Evolutionary conservation across 2,113 vertebrate species (phyloP), one percentile per base, ranked within the genome.

Genomic region (Callocephalon fimbriatum): DNA sequence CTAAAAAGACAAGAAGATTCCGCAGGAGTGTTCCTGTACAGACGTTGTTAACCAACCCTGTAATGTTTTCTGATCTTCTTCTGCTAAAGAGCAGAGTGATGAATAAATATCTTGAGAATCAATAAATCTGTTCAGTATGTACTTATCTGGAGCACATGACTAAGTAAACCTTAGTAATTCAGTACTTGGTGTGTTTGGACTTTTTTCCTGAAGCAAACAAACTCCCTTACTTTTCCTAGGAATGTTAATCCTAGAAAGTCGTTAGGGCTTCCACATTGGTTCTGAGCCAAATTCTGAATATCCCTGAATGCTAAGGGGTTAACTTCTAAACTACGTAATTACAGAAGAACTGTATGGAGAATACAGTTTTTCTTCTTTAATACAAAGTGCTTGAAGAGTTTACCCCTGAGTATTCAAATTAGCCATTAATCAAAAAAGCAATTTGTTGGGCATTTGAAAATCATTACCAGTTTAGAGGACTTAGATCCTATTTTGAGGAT

Each of bases 381-480:
- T 88, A 78, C 42, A 26, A 51, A 94, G 44, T 86, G 61, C 53
- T 79, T 91, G 29, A 58, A 78, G 76, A 95, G 26, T 89, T 90
- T 87, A 84, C 72, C 21, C n/a, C 14, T 51, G 70, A 75, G 54
- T 93, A 94, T 93, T 95, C 65, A 92, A 94, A 96, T 95, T 92
- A 94, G 93, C 77, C 91, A 96, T 94, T 95, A 95, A 96, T 97
- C 73, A 95, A 77, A 95, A 97, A 95, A 97, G 65, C 42, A 96
- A 90, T 95, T 96, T 93, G 61, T 92, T 96, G 72, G 65, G 66
- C 44, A 66, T 91, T 95, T 88, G 45, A 63, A 96, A 96, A 95
- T 81, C 7, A 5, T 95, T 96, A 91, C 58, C 40, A 91, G 37
- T 78, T 92, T 88, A 81, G 94, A 91, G 83, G 72, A 75, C 82